Conservation (phyloP, 2,113 vertebrate species). For the Petromus typicus region DNA sequence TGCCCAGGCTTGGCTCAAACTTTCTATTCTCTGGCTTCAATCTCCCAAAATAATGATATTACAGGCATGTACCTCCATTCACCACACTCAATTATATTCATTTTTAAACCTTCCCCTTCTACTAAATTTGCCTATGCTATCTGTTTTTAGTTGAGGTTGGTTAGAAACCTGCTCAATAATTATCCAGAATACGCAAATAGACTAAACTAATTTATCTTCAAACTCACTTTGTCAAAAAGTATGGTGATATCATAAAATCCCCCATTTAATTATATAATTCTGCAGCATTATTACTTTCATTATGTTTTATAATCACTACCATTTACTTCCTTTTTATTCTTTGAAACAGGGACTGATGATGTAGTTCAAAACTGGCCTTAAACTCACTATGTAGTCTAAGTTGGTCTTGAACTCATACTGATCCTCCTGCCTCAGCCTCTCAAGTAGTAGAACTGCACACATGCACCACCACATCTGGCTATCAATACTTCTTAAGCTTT, state of each 20-base stretch:
- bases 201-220: conserved; percentile 41
- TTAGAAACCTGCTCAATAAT: neutral
- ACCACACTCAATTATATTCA: neutral
- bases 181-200: neutral
- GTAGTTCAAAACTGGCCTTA: no score
- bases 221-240: neutral
- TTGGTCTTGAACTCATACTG: no score
- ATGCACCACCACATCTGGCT: no score
- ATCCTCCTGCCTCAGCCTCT: no score
- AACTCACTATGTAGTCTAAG: no score
- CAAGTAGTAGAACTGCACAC: no score
- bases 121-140: neutral
- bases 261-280: neutral
- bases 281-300: neutral
- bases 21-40: neutral
- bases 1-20: neutral
- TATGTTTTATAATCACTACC: neutral
- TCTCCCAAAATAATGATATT: neutral
- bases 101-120: neutral
- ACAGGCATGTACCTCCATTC: no score
- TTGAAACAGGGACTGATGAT: no score
- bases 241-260: neutral
- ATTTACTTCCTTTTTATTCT: neutral
- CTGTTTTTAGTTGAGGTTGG: neutral
- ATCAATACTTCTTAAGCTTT: no score